Evolutionary conservation across 2,113 vertebrate species (phyloP).

Genomic region (Synchiropus splendidus): DNA sequence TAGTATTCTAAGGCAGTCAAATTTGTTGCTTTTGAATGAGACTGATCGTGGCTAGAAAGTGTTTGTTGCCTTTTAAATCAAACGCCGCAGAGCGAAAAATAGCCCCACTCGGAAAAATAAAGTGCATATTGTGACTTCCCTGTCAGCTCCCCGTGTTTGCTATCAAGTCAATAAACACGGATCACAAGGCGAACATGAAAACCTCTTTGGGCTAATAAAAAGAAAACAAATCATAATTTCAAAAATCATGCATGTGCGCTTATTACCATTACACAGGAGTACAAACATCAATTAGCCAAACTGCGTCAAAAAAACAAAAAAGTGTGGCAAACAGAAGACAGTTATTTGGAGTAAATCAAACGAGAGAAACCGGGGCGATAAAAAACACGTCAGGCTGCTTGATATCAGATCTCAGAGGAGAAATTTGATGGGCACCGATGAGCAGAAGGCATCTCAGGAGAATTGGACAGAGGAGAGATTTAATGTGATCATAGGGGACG

Average conservation of each 20-base stretch:
- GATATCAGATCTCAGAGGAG: slow-evolving; percentile 62
- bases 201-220: slow-evolving; percentile 36
- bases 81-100: slow-evolving; percentile 15
- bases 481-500: slow-evolving; percentile 73
- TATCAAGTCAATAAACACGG: slow-evolving; percentile 52
- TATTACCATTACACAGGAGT: slow-evolving; percentile 52
- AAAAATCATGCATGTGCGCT: slow-evolving; percentile 36
- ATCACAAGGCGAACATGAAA: slow-evolving; percentile 53
- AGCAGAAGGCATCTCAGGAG: slow-evolving; percentile 68
- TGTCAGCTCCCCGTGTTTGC: slow-evolving; percentile 42
- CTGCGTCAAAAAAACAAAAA: slow-evolving; percentile 1
- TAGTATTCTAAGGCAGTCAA: slow-evolving; percentile 6
- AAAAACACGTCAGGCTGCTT: slow-evolving; percentile 49
- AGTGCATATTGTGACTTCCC: slow-evolving; percentile 25
- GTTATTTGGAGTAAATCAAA: slow-evolving; percentile 57
- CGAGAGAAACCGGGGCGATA: slow-evolving; percentile 29
- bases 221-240: slow-evolving; percentile 45
- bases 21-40: slow-evolving; percentile 15
- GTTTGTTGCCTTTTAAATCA: slow-evolving; percentile 14
- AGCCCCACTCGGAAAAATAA: slow-evolving; percentile 20
- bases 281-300: slow-evolving; percentile 55
- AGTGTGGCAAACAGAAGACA: slow-evolving; percentile 17
- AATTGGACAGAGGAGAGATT: slow-evolving; percentile 62
- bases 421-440: slow-evolving; percentile 57
- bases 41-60: slow-evolving; percentile 1